phyloP scores from a whole-genome alignment of 2,113 vertebrate genomes.

The Lutjanus erythropterus region DNA sequence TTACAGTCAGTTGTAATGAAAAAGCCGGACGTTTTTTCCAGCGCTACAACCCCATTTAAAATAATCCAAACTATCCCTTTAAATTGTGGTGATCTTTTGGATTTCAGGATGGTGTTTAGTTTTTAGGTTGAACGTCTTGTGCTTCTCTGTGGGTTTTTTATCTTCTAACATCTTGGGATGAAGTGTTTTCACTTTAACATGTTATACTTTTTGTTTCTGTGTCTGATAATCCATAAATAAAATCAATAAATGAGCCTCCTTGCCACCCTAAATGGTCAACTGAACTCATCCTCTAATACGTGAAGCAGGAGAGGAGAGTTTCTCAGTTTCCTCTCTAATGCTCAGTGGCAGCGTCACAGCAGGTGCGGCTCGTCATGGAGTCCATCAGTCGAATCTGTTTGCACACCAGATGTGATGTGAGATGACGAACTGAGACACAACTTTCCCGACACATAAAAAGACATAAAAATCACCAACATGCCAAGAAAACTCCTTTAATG shows the following conservation, averaged over 20 bases:
- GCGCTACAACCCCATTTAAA: too few species aligned
- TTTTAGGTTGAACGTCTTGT: too few species aligned
- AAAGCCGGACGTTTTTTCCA: too few species aligned
- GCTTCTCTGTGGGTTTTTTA: too few species aligned
- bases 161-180: too few species aligned
- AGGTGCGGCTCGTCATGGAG: conserved; percentile 3
- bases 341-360: conserved; percentile 13
- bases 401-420: not conserved
- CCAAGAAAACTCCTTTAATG: not conserved
- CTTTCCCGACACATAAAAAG: not conserved
- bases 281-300: not conserved
- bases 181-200: too few species aligned
- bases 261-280: not conserved
- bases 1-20: too few species aligned
- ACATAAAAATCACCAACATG: not conserved
- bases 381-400: conserved; percentile 12
- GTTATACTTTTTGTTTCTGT: too few species aligned
- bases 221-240: too few species aligned
- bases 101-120: too few species aligned
- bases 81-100: too few species aligned
- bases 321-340: conserved; percentile 1
- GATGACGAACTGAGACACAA: not conserved
- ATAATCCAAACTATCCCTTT: too few species aligned
- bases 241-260: not conserved
- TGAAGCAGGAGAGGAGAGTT: conserved; percentile 5